Evolutionary conservation across 2,797 vertebrate species (phyloP), one percentile per base, ranked within the genome.

Genomic region (Meda fulgida): DNA sequence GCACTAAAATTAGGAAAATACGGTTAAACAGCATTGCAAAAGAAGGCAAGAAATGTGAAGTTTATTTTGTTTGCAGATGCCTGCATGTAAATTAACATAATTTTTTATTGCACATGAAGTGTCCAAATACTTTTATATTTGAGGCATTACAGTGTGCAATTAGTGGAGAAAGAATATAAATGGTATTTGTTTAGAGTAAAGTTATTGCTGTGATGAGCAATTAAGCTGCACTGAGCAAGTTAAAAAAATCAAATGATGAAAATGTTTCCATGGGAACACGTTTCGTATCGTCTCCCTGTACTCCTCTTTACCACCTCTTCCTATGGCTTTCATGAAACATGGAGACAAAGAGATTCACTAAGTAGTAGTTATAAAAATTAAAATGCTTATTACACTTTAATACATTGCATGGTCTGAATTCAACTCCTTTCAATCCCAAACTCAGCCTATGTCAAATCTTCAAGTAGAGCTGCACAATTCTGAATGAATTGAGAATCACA

Each of bases 271-370:
- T 79, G 77, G 77, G 67, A 85, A 80, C 84, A 51, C 40, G 38
- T 70, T 84, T 14, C 36, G 34, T 78, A 67, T 85, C 48, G 76
- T 51, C 67, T 79, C 53, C 34, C 34, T 48, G 46, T 48, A 16
- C 46, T 69, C 34, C 53, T 85, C 26, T 53, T 72, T 43, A 80
- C 55, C 34, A 79, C 77, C 21, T 85, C 67, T 85, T 23, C 67
- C 55, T 73, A 29, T 51, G 55, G 84, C 55, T 85, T 85, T 85
- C 69, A 53, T 53, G 29, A 79, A 79, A 43, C 23, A 3, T 58
- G 26, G 19, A 80, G 69, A 80, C 77, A 80, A 80, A 85, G 84
- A 80, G 77, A 85, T 73, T 85, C 18, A 71, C 55, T 73, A 85
- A 85, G 83, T 72, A 79, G 16, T 48, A 18, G 83, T 21, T 51